phyloP scores from a whole-genome alignment of 1,140 invertebrate species.

The Melitaea cinxia region DNA sequence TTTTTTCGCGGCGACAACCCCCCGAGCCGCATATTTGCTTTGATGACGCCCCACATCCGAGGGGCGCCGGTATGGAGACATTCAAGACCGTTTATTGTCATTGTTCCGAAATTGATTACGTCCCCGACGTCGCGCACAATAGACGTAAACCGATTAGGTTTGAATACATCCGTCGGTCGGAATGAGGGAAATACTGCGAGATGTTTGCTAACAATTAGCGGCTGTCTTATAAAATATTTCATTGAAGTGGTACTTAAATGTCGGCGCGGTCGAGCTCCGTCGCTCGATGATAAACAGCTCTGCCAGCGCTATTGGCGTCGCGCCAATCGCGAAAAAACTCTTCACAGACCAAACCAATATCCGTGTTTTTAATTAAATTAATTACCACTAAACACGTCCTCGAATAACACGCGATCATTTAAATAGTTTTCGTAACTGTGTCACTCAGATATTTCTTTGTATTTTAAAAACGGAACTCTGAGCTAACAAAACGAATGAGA shows the following conservation, averaged over 20 bases:
- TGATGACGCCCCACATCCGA: constrained; percentile 43
- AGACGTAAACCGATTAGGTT: constrained; percentile 38
- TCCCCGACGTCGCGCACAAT: constrained; percentile 37
- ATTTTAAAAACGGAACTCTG: too few relatives aligned
- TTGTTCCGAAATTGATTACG: constrained; percentile 43
- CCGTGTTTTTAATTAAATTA: background rate
- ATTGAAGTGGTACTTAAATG: constrained; percentile 21
- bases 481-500: too few relatives aligned
- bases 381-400: background rate
- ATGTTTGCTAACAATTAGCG: constrained; percentile 24
- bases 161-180: constrained; percentile 14
- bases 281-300: background rate
- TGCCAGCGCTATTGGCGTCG: background rate
- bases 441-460: too few relatives aligned
- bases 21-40: constrained; percentile 59
- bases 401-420: too few relatives aligned
- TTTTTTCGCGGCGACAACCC: constrained; percentile 70
- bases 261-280: constrained; percentile 1
- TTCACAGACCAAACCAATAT: background rate
- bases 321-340: background rate
- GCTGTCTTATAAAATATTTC: constrained; percentile 17
- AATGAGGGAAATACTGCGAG: constrained; percentile 19
- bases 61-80: constrained; percentile 36
- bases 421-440: too few relatives aligned
- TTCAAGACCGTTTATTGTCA: constrained; percentile 44